Evolutionary conservation across 2,888 invertebrate genomes (phyloP), one percentile per base, ranked within the genome.

Genomic region (Dasypogon diadema): DNA sequence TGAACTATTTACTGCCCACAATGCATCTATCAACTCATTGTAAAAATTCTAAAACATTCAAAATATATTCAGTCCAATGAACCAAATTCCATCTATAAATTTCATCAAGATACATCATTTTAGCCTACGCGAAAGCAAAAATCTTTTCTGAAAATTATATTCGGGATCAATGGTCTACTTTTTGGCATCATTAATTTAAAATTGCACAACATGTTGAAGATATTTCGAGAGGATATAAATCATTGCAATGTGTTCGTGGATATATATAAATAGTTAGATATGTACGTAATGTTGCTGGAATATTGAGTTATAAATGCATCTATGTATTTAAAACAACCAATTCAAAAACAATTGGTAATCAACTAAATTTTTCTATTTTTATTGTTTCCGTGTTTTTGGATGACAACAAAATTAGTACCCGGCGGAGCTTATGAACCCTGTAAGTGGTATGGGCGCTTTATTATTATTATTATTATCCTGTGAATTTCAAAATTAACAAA

Each of bases 401-500:
- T 70, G 74, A 75, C 77, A 56, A 60, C 77, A 72, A 74, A 74
- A 56, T 70, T 73, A 85, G 86, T 84, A 83, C 80, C 82, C 82
- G 85, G 83, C 81, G 86, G 86, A 85, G 81, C 82, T 82, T 86
- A 86, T 85, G 85, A 85, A 83, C 79, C 80, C 84, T 82, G 86
- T 85, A 86, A 86, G 86, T 86, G 85, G 85, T 86, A 85, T 86
- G 85, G 85, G 85, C 83, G 85, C 84, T 86, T 86, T 83, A 82
- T 83, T 79, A 58, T 78, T 79, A 68, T 68, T 65, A 63, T 76
- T 75, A 68, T 68, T 65, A 63, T 76, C 73, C 55, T 55, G 42
- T 48, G 82, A 81, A 80, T 76, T 48, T 77, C 76, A 73, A 76
- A 70, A 68, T 79, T 70, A 8, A 60, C 24, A 26, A 68, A 68